A percentile compares a stretch with the other conserved stretches of the same genome.
Conservation (phyloP, 2,797 vertebrate genomes). For the Liparis tanakae region DNA sequence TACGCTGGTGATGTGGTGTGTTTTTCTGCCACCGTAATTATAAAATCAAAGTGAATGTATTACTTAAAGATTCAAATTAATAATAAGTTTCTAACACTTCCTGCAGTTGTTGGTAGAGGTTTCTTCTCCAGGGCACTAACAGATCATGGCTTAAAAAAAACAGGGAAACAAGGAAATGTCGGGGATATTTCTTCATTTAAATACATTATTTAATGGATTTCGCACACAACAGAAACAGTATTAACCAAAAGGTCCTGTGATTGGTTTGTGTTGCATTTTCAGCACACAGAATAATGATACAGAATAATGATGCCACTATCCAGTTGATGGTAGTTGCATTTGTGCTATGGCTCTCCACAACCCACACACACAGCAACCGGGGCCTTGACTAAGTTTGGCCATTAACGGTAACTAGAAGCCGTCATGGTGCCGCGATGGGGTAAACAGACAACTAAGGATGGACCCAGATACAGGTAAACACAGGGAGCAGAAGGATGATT, state of each 20-base stretch:
- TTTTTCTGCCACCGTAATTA: slow-evolving; percentile 18
- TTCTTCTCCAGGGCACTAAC: no score
- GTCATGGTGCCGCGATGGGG: background rate
- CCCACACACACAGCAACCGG: background rate
- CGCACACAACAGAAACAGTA: background rate
- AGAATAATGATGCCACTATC: no score
- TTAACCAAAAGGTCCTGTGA: background rate
- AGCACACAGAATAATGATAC: no score
- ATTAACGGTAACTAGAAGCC: background rate
- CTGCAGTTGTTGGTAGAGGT: slow-evolving; percentile 1
- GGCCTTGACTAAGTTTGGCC: background rate
- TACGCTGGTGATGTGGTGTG: background rate
- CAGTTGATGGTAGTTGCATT: no score
- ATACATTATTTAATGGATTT: background rate
- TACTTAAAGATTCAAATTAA: slow-evolving; percentile 1
- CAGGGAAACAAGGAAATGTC: no score
- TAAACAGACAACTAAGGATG: no score
- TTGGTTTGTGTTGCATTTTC: background rate
- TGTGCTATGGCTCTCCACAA: background rate
- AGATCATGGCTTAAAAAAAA: no score
- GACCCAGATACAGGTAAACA: no score
- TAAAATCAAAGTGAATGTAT: slow-evolving; percentile 8
- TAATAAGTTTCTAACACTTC: no score
- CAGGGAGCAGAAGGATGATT: no score
- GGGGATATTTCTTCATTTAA: background rate